Base-by-base conservation (phyloP, 1,140 invertebrate genomes). In the Maconellicoccus hirsutus region DNA sequence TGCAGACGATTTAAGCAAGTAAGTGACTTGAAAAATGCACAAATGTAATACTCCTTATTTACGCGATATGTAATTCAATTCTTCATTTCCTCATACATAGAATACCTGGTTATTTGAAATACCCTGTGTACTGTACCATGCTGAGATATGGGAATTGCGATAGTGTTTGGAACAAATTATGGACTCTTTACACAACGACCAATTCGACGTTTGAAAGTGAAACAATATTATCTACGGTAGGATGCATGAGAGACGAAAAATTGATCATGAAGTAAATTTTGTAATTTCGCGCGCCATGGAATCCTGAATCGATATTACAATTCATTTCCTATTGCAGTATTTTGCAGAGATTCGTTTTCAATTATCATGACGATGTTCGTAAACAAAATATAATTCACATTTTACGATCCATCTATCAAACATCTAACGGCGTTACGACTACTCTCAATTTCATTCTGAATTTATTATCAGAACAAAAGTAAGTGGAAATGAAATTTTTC, bases 151-250 rank as follows among this genome's bases (percentile, higher is more conserved):
- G 33, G 12, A 66, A 71, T 21, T 25, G 52, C 1, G 2, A 12
- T 0, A 19, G 4, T 2, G 59, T 70, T 23, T 74, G 74, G 74
- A 38, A 39, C 8, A 16, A 12, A 7, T n/a, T 74, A 22, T 72
- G 73, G 59, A 16, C 70, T 0, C 33, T 72, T 0, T 73, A 74
- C 25, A 23, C 10, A 1, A 72, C 23, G 14, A 70, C 74, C 12
- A 69, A 73, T 26, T 59, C 71, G 4, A 39, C 72, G 3, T 72
- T 73, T 7, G 74, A 74, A 21, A 74, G 71, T 27, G 26, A 70
- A 4, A 69, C 70, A 10, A 61, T 73, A 0, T 59, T 73, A 19
- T 16, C 29, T 14, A 71, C 71, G 12, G 16, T 73, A 19, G 59
- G 73, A 21, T 74, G 74, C 52, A 61, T 71, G 12, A 23, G 25